Evolutionary conservation across 2,888 invertebrate genomes (phyloP), one percentile per base, ranked within the genome.

Genomic region (Leptopilina drosophilae): DNA sequence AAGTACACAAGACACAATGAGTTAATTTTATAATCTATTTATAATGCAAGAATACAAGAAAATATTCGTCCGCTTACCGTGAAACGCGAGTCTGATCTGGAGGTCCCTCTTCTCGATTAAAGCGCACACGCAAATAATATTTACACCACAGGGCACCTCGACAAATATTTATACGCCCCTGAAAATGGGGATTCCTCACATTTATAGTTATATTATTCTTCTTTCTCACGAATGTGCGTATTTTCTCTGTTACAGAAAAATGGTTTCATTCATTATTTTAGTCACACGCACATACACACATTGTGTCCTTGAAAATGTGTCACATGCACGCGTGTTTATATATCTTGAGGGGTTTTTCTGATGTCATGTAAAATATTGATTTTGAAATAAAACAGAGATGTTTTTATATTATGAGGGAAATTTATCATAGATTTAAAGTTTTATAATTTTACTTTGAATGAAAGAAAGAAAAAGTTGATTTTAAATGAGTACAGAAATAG

Each of bases 21-120:
- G 65, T 80, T 77, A 81, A 69, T 67, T 9, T 77, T 66, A 42
- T 33, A 77, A 64, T 49, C 64, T 84, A 79, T 79, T 69, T 73
- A 73, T 56, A 49, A 53, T 73, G 20, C 75, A 78, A 84, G 62
- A 59, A 69, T 76, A 78, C 79, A 62, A 62, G 82, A 82, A 78
- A 84, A 82, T 83, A 83, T 84, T 80, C 78, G 81, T 84, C 83
- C 79, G 84, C 88, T 87, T 87, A 87, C 85, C 86, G 87, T 83
- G 83, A 82, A 83, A 79, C 84, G 82, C 82, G 81, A 78, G 78
- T 80, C 82, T 84, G 83, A 78, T 83, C 85, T 85, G 84, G 81
- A 84, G 80, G 62, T 59, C n/a, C 76, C 78, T 77, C 77, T 77
- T 84, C 77, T 82, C 79, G 82, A 80, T 65, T 67, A 83, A 80